These are phyloP conservation scores for Zygaena filipendulae DNA, from an alignment of 2,888 invertebrate species.

Conservation along the genomic window DNA sequence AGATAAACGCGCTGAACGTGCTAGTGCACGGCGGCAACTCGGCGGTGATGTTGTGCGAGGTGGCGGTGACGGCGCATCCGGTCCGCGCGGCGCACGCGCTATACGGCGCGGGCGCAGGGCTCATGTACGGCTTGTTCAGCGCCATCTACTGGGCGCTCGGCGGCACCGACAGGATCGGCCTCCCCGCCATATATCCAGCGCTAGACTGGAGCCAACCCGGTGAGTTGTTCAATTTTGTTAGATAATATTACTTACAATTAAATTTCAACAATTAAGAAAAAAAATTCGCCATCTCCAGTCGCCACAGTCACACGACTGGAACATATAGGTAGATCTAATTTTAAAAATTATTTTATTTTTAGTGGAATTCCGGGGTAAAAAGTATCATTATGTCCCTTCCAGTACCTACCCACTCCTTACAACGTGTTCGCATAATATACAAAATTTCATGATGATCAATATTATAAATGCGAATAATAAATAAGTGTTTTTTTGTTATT, in stretches of 20 bases:
- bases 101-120: slow-evolving; percentile 70
- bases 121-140: slow-evolving; percentile 60
- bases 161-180: slow-evolving; percentile 61
- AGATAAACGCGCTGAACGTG: slow-evolving; percentile 74
- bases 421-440: too few species aligned
- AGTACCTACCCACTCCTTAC: too few species aligned
- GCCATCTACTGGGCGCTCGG: slow-evolving; percentile 58
- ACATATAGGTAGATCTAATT: too few species aligned
- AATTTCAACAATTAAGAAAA: slow-evolving; percentile 2
- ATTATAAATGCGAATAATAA: too few species aligned
- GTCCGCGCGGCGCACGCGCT: slow-evolving; percentile 73
- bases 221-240: slow-evolving; percentile 13
- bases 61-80: slow-evolving; percentile 78
- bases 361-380: too few species aligned
- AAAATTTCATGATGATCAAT: too few species aligned
- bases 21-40: slow-evolving; percentile 82
- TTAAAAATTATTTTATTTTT: too few species aligned
- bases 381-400: too few species aligned
- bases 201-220: slow-evolving; percentile 80
- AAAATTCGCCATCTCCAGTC: neutral
- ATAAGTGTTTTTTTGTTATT: too few species aligned
- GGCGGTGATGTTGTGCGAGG: slow-evolving; percentile 76
- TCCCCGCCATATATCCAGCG: slow-evolving; percentile 76
- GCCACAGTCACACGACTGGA: neutral
- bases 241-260: neutral